Conservation (phyloP, 2,797 vertebrate species). For the Chrosomus eos region DNA sequence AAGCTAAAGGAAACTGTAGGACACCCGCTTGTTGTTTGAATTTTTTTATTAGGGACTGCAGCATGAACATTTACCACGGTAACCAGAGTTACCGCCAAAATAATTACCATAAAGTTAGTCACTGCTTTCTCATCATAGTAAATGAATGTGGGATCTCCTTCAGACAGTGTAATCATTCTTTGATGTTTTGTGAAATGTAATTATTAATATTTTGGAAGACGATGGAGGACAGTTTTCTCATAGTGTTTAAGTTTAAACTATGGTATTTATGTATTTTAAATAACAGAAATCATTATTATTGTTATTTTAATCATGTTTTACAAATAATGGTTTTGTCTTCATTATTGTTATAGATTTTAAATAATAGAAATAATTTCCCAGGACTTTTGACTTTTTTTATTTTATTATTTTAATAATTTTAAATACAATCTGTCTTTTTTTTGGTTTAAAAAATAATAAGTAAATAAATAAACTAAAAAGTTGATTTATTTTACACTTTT, state of each 20-base stretch:
- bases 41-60: constrained; percentile 20
- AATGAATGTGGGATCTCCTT: constrained; percentile 4
- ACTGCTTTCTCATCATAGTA: neutral
- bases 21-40: neutral
- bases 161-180: neutral
- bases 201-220: neutral
- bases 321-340: neutral
- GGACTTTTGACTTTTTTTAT: no score
- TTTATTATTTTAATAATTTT: no score
- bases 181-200: neutral
- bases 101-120: neutral
- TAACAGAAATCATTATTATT: neutral
- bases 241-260: neutral
- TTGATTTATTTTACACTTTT: neutral
- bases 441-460: no score
- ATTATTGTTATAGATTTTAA: neutral
- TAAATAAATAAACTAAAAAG: no score
- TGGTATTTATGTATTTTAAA: neutral
- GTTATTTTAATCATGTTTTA: neutral
- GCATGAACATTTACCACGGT: constrained; percentile 24
- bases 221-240: no score
- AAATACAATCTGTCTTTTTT: no score
- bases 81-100: neutral
- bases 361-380: neutral
- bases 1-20: constrained; percentile 13